Conservation (phyloP, 2,797 vertebrate species). For the Antennarius maculatus region DNA sequence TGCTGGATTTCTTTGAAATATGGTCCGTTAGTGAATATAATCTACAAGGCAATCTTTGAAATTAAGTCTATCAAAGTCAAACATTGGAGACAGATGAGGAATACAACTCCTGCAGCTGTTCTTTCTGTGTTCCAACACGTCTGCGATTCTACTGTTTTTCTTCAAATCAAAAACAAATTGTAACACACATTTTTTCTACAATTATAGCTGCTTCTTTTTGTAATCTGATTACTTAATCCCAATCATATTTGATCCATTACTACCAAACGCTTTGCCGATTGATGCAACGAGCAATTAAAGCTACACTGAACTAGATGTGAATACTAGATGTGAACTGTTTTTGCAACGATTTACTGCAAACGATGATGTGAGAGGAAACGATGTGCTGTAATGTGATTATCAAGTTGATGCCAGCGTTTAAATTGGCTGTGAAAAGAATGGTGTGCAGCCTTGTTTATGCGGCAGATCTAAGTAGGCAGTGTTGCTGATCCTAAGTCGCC, state of each 20-base stretch:
- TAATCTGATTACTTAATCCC: too few relatives aligned
- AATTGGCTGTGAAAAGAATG: constrained; percentile 42
- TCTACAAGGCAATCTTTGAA: too few relatives aligned
- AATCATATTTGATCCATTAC: neutral
- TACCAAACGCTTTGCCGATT: constrained; percentile 13
- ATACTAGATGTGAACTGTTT: constrained; percentile 30
- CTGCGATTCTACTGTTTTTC: too few relatives aligned
- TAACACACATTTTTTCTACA: too few relatives aligned
- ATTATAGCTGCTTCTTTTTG: too few relatives aligned
- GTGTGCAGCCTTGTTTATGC: constrained; percentile 29
- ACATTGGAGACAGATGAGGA: too few relatives aligned
- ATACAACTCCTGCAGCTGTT: too few relatives aligned
- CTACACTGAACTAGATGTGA: constrained; percentile 41
- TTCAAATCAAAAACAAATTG: too few relatives aligned
- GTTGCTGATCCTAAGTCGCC: constrained; percentile 48
- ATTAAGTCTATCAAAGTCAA: too few relatives aligned
- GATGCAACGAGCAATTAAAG: constrained; percentile 44
- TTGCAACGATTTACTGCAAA: constrained; percentile 39
- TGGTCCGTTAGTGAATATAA: too few relatives aligned
- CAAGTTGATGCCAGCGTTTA: constrained; percentile 46
- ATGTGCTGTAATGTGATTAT: constrained; percentile 53
- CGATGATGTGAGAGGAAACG: constrained; percentile 25
- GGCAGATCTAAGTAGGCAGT: constrained; percentile 59
- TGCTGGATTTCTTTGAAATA: too few relatives aligned
- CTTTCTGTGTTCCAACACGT: too few relatives aligned